Base-by-base conservation (phyloP, 2,113 vertebrate species). In the Leptocoma aspasia region DNA sequence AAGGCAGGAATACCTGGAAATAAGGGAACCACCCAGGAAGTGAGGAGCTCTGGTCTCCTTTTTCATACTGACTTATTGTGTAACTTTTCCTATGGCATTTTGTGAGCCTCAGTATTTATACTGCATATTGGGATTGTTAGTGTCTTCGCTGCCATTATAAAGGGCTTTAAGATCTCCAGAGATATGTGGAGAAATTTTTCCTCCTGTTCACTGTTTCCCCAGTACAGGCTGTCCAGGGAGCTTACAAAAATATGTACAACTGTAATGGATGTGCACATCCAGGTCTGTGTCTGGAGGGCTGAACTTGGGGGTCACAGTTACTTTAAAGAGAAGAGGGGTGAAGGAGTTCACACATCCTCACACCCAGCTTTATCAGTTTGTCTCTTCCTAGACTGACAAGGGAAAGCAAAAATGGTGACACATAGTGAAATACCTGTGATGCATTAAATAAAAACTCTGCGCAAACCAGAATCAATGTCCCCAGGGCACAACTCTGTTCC, bases 131-230 rank as follows among this genome's bases (percentile, higher is more conserved):
- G 33, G 30, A 47, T 61, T 39, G 26, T 31, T 56, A 22, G 6
- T 26, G 22, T 50, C 33, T 60, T 82, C 71, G 27, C 71, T 52
- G 60, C 24, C 9, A 2, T 41, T 44, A 30, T 33, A 41, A 45
- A 88, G 14, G 42, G 42, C 39, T 52, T 80, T 53, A 76, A 35
- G 72, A 56, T 75, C 72, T 78, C 69, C 72, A 53, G 53, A 71
- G 30, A 24, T 6, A n/a, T 0, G 0, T 6, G 44, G 56, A 65
- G 33, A 45, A 12, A 15, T 16, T 54, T 70, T 53, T 70, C 12
- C 12, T 82, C 11, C 41, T n/a, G 14, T 35, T 45, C 13, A 33
- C 14, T 3, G 1, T 33, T 76, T 84, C 14, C 53, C 10, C 37
- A 23, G 35, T 3, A 42, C 0, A 1, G 35, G 53, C 37, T 65